A percentile compares a stretch with the other conserved stretches of the same genome.
Conservation (phyloP, 2,888 invertebrate species). For the Cerastis rubricosa region DNA sequence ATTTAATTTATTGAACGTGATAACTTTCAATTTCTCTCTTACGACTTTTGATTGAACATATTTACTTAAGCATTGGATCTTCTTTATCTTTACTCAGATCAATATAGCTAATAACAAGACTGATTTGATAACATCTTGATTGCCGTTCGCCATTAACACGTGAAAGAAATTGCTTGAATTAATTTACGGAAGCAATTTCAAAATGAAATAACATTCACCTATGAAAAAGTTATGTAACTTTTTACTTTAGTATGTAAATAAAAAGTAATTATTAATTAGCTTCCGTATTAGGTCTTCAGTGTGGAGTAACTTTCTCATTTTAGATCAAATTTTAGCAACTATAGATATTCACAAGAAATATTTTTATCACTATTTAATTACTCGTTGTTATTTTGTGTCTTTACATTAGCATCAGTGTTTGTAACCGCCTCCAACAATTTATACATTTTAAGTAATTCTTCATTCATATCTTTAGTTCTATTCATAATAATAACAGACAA, state of each 20-base stretch:
- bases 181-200: conserved; percentile 51
- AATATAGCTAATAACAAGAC: conserved; percentile 44
- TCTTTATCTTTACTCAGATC: conserved; percentile 45
- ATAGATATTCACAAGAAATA: conserved; percentile 3
- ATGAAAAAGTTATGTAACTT: conserved; percentile 42
- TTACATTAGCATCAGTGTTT: too few relatives aligned
- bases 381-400: conserved; percentile 3
- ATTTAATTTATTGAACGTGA: conserved; percentile 45
- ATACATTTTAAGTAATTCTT: not conserved
- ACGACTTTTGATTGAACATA: conserved; percentile 31
- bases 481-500: conserved; percentile 25
- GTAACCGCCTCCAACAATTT: not conserved
- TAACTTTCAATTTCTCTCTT: conserved; percentile 55
- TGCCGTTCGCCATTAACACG: conserved; percentile 45
- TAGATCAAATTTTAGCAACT: conserved; percentile 8
- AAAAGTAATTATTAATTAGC: conserved; percentile 38
- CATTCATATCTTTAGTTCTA: not conserved
- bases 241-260: conserved; percentile 30
- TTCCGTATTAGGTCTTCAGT: conserved; percentile 38
- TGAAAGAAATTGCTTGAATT: conserved; percentile 56
- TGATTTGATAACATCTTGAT: conserved; percentile 56
- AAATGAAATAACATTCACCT: conserved; percentile 36
- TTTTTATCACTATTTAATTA: not conserved
- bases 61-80: conserved; percentile 44
- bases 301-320: conserved; percentile 51